These are phyloP conservation scores for Mus caroli DNA, from an alignment of 2,797 vertebrate genomes.

Conservation along the genomic window DNA sequence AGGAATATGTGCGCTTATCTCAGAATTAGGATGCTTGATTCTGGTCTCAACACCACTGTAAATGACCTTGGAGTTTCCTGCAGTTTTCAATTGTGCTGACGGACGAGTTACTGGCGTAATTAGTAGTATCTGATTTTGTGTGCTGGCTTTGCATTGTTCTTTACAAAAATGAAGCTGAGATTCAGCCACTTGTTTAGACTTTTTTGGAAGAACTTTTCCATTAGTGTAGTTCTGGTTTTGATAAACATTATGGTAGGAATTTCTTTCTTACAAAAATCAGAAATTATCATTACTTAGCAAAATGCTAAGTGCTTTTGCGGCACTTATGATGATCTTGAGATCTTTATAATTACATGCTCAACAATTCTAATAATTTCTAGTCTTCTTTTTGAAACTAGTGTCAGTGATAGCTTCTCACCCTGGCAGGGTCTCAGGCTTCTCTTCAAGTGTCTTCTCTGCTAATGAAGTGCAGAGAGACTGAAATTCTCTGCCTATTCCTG, in stretches of 20 bases:
- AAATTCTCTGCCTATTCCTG: not conserved
- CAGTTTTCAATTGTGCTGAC: constrained; percentile 18
- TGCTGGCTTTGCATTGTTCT: not conserved
- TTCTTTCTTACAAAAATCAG: constrained; percentile 34
- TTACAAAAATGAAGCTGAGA: not conserved
- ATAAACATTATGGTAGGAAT: constrained; percentile 22
- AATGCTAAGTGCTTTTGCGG: constrained; percentile 48
- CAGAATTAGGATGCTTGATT: not conserved
- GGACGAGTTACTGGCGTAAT: not conserved
- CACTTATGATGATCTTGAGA: constrained; percentile 40
- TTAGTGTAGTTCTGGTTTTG: constrained; percentile 50
- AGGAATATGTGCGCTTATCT: not conserved
- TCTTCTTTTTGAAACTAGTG: constrained; percentile 14
- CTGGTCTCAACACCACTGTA: not conserved
- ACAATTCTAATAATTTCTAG: constrained; percentile 35
- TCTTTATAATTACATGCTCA: constrained; percentile 25
- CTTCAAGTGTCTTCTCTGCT: constrained; percentile 37
- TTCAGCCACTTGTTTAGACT: constrained; percentile 19
- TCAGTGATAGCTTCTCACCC: not conserved
- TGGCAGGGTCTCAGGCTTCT: not conserved
- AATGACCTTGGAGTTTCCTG: not conserved
- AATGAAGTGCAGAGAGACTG: not conserved
- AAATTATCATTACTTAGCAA: constrained; percentile 60
- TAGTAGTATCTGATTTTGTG: not conserved
- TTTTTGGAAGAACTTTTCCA: constrained; percentile 60